phyloP scores from a whole-genome alignment of 2,113 vertebrate species.

The Lepisosteus oculatus region DNA sequence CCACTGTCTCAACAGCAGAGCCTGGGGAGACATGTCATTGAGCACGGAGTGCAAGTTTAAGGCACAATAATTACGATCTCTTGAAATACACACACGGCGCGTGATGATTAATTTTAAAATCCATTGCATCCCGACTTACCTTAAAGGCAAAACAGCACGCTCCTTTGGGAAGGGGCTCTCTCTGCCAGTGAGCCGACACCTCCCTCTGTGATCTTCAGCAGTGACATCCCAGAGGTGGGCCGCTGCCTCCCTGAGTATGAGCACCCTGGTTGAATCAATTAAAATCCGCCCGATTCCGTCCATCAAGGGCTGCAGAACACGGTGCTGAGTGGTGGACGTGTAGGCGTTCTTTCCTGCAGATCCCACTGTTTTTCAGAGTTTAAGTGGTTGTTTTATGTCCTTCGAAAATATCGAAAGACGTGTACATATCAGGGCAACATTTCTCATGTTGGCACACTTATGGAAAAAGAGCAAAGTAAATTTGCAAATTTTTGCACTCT shows the following conservation, averaged over 20 bases:
- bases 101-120: conserved; percentile 64
- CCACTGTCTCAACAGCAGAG: conserved; percentile 16
- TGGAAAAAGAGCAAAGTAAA: no score
- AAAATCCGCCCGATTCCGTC: neutral
- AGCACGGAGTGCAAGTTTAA: conserved; percentile 55
- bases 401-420: no score
- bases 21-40: conserved; percentile 57
- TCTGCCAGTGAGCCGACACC: conserved; percentile 30
- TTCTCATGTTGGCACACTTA: no score
- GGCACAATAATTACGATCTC: conserved; percentile 69
- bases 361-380: neutral
- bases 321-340: neutral
- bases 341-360: neutral
- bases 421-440: no score
- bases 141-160: conserved; percentile 63
- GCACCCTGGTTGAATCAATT: conserved; percentile 10
- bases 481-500: no score
- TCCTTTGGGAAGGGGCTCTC: conserved; percentile 61
- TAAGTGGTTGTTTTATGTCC: neutral
- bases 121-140: conserved; percentile 56
- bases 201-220: conserved; percentile 54
- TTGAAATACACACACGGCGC: conserved; percentile 45
- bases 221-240: conserved; percentile 5
- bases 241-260: neutral
- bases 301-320: neutral